phyloP scores from a whole-genome alignment of 1,140 invertebrate species.

The Penaeus vannamei region DNA sequence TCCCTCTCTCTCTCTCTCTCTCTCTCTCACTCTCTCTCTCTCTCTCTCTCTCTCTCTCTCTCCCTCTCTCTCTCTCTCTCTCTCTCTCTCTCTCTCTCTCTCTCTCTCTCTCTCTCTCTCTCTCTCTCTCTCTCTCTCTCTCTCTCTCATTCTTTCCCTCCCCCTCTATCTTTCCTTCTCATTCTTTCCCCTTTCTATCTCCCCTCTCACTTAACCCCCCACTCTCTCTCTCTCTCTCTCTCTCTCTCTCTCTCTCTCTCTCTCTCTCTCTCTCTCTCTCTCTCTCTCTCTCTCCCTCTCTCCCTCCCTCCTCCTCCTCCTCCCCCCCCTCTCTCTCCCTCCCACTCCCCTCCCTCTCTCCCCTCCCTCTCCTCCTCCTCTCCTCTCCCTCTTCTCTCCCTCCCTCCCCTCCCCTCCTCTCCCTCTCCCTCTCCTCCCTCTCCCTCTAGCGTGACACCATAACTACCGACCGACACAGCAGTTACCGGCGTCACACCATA shows the following conservation, averaged over 20 bases:
- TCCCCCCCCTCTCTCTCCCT: not conserved
- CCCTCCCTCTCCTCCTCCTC: not conserved
- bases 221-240: not conserved
- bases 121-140: not conserved
- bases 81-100: slow-evolving; percentile 43
- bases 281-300: slow-evolving; percentile 1
- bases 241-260: not conserved
- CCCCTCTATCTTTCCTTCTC: not conserved
- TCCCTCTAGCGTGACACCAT: not conserved
- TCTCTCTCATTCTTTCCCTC: not conserved
- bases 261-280: not conserved
- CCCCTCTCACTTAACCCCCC: not conserved
- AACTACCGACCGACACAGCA: no score
- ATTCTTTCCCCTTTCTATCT: not conserved
- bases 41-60: not conserved
- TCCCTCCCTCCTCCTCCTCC: not conserved
- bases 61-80: slow-evolving; percentile 39
- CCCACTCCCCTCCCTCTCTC: slow-evolving; percentile 7
- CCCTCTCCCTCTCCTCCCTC: not conserved
- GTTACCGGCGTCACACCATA: no score
- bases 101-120: slow-evolving; percentile 42
- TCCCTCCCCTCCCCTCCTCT: not conserved
- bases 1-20: slow-evolving; percentile 24
- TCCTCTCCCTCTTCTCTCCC: not conserved
- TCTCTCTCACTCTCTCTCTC: not conserved